A percentile compares a stretch with the other conserved stretches of the same genome.
phyloP scores from a whole-genome alignment of 2,113 vertebrate species.

The Nannobrachium achirus region DNA sequence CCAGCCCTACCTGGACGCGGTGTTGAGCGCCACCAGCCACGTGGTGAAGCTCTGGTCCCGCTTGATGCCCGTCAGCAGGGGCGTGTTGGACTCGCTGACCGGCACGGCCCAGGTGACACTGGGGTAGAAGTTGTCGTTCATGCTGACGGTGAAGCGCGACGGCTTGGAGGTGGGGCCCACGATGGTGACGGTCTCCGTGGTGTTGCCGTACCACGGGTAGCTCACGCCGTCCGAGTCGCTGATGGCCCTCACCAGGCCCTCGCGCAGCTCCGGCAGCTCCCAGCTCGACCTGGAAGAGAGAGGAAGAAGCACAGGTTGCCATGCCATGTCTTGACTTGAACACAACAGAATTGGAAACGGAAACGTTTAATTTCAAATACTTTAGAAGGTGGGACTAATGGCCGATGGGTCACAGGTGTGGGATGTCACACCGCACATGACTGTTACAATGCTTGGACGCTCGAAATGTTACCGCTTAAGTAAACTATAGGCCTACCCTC shows the following conservation, averaged over 20 bases:
- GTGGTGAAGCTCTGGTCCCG: conserved; percentile 99
- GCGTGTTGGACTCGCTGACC: conserved; percentile 94
- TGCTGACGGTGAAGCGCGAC: conserved; percentile 94
- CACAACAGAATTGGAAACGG: too few relatives aligned
- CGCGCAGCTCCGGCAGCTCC: conserved; percentile 95
- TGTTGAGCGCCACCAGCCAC: conserved; percentile 97
- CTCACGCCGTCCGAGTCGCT: conserved; percentile 97
- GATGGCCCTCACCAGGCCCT: conserved; percentile 94
- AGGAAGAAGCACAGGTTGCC: conserved; percentile 32
- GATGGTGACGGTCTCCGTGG: conserved; percentile 95
- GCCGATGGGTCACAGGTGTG: too few relatives aligned
- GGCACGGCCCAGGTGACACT: conserved; percentile 98
- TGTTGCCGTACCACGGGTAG: conserved; percentile 99
- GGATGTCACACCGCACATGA: too few relatives aligned
- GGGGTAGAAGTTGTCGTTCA: conserved; percentile 99
- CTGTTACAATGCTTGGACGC: too few relatives aligned
- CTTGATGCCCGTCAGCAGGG: conserved; percentile 93
- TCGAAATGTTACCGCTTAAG: too few relatives aligned
- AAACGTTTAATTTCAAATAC: too few relatives aligned
- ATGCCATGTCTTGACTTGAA: too few relatives aligned
- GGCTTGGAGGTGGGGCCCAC: conserved; percentile 93
- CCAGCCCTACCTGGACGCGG: too few relatives aligned
- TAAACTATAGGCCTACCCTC: too few relatives aligned
- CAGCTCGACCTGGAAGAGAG: conserved; percentile 90
- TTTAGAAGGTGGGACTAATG: too few relatives aligned